Conservation (phyloP, 2,888 invertebrate genomes). For the Morpho deidamia region DNA sequence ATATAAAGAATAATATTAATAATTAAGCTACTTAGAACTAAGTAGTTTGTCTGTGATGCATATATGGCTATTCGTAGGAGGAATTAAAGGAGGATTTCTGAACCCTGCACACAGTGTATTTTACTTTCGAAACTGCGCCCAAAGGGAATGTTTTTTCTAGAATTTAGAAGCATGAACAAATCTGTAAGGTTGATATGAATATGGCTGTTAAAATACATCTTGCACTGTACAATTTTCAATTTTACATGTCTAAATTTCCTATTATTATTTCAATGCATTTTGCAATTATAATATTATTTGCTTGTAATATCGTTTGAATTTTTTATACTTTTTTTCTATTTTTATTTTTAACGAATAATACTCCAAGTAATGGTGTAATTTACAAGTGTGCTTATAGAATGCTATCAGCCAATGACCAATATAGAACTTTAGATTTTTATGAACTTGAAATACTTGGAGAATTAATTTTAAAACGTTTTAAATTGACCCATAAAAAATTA, state of each 20-base stretch:
- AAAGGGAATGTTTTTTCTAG: no score
- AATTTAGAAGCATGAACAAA: no score
- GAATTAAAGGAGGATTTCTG: no score
- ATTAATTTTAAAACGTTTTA: conserved; percentile 9
- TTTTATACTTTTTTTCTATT: conserved; percentile 3
- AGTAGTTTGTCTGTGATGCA: no score
- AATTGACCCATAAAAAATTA: conserved; percentile 11
- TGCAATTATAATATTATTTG: conserved; percentile 24
- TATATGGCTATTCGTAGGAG: no score
- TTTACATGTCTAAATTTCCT: not conserved
- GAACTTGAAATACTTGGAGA: conserved; percentile 10
- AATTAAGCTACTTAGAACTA: no score
- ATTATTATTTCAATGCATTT: conserved; percentile 11
- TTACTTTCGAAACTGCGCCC: no score
- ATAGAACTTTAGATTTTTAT: not conserved
- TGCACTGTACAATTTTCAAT: not conserved
- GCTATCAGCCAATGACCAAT: not conserved
- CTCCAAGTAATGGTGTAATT: conserved; percentile 10
- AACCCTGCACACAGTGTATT: no score
- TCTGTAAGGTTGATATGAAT: no score
- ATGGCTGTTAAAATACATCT: no score
- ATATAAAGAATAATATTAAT: no score
- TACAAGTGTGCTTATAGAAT: not conserved
- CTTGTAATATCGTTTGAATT: conserved; percentile 18
- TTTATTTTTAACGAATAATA: conserved; percentile 8